Conservation (phyloP, 2,113 vertebrate genomes). For the Gasterosteus aculeatus region DNA sequence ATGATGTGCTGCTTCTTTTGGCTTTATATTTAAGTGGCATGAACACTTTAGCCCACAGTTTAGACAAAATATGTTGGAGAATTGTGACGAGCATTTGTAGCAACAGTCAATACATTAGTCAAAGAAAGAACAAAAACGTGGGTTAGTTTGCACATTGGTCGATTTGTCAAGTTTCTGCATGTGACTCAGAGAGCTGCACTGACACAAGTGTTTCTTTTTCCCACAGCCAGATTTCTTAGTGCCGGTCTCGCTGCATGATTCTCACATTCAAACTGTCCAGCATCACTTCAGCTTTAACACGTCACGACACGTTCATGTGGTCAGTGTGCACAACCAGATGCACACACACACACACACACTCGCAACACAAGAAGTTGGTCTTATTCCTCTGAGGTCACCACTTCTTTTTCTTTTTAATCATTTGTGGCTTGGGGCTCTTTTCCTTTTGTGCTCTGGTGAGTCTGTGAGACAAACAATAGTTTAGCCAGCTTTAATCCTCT, state of each 20-base stretch:
- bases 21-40: not conserved
- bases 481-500: constrained; percentile 35
- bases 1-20: not conserved
- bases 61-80: not conserved
- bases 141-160: not conserved
- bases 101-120: not conserved
- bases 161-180: constrained; percentile 14
- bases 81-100: not conserved
- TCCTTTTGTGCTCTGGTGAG: constrained; percentile 42
- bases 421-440: constrained; percentile 5
- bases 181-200: constrained; percentile 19
- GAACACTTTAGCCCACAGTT: not conserved
- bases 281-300: constrained; percentile 34
- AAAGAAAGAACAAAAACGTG: not conserved
- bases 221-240: constrained; percentile 38
- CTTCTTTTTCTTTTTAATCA: constrained; percentile 4
- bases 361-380: constrained; percentile 16
- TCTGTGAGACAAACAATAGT: constrained; percentile 47
- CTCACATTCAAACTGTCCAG: constrained; percentile 44
- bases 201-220: constrained; percentile 32
- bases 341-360: constrained; percentile 11
- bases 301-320: constrained; percentile 30
- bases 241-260: constrained; percentile 34
- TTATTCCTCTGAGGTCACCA: constrained; percentile 27
- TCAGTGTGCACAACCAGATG: constrained; percentile 22